Percentiles rank a stretch among this genome's conserved stretches.
Conservation (phyloP, 2,888 invertebrate genomes). For the Allolobophora icterica region DNA sequence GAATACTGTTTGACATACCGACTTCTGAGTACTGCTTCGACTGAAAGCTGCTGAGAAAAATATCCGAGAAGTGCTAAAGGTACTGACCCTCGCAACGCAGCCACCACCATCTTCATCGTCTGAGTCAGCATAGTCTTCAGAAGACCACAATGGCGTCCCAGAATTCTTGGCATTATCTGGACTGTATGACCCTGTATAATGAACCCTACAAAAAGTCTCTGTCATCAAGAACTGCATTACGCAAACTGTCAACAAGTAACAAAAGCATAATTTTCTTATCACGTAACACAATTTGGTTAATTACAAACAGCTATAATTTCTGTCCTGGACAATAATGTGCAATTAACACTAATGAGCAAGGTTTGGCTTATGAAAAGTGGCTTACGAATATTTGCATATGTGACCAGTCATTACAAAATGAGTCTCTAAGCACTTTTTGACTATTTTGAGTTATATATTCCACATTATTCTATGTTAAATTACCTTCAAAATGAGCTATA, state of each 20-base stretch:
- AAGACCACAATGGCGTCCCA: slow-evolving; percentile 64
- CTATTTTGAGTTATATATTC: too few relatives aligned
- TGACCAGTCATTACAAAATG: too few relatives aligned
- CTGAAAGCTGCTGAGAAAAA: neutral
- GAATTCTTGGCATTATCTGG: slow-evolving; percentile 52
- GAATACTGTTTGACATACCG: neutral
- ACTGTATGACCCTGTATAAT: slow-evolving; percentile 55
- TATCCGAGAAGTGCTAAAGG: neutral
- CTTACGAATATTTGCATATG: neutral
- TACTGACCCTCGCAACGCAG: slow-evolving; percentile 62
- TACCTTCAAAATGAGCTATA: too few relatives aligned
- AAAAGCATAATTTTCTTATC: neutral
- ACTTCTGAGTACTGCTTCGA: neutral
- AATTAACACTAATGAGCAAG: neutral
- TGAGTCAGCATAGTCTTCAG: slow-evolving; percentile 65
- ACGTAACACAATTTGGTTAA: neutral
- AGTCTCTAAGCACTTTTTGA: too few relatives aligned
- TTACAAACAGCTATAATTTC: neutral
- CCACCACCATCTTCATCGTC: slow-evolving; percentile 63
- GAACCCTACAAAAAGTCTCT: slow-evolving; percentile 48
- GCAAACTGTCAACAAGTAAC: neutral
- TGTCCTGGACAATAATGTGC: neutral
- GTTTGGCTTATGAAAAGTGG: neutral
- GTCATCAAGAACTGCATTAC: neutral
- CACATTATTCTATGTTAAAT: too few relatives aligned